Conservation (phyloP, 2,113 vertebrate genomes). For the Misgurnus anguillicaudatus region DNA sequence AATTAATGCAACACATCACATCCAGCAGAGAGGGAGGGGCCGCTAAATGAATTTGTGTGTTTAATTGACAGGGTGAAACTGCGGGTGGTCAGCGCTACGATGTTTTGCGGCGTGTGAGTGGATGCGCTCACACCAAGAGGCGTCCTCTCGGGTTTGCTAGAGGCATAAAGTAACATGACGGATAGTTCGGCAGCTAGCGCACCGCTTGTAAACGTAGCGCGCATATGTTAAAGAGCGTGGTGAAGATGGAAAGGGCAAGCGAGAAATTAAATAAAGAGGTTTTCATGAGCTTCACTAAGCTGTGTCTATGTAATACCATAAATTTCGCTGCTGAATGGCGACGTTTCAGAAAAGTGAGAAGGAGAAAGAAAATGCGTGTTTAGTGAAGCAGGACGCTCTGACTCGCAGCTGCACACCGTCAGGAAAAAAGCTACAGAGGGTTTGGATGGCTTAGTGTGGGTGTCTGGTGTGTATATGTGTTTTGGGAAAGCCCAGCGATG, state of each 20-base stretch:
- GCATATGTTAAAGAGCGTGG: neutral
- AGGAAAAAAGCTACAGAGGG: conserved; percentile 57
- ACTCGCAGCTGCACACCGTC: conserved; percentile 45
- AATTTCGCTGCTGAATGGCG: conserved; percentile 1
- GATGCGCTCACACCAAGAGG: neutral
- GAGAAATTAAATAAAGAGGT: conserved; percentile 17
- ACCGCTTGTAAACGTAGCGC: neutral
- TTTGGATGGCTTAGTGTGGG: conserved; percentile 49
- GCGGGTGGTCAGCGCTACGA: conserved; percentile 42
- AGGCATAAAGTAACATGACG: conserved; percentile 12
- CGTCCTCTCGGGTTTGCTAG: conserved; percentile 2
- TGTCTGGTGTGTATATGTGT: conserved; percentile 49
- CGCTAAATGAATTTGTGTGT: conserved; percentile 56
- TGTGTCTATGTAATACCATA: conserved; percentile 10
- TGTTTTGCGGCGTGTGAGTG: conserved; percentile 2
- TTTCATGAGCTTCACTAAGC: neutral
- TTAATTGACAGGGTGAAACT: conserved; percentile 58
- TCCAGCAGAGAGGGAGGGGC: conserved; percentile 23
- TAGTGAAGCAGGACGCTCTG: conserved; percentile 47
- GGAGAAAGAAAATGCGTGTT: conserved; percentile 35
- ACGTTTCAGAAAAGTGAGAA: conserved; percentile 14
- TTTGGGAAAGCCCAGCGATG: conserved; percentile 67
- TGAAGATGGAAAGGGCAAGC: neutral
- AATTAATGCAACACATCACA: conserved; percentile 54
- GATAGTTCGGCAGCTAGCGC: conserved; percentile 5